Conservation (phyloP, 2,888 invertebrate genomes). For the Ditylenchus weischeri region DNA sequence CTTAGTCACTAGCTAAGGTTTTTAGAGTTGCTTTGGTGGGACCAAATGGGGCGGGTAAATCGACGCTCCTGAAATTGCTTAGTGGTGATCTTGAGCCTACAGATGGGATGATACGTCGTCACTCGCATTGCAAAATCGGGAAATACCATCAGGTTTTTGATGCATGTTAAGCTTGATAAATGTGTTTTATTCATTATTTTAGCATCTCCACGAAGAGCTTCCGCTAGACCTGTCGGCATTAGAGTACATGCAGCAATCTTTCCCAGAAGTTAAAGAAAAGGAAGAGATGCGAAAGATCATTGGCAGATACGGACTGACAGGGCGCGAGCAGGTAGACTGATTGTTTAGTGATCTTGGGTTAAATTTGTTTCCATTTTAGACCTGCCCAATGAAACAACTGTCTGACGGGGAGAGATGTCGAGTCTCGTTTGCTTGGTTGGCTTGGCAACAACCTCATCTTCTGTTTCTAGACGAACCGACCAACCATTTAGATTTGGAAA, state of each 20-base stretch:
- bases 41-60: conserved; percentile 95
- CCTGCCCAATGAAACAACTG: conserved; percentile 86
- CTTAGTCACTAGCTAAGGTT: too few relatives aligned
- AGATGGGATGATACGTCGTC: conserved; percentile 94
- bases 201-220: conserved; percentile 88
- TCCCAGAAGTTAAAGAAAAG: conserved; percentile 91
- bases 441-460: conserved; percentile 93
- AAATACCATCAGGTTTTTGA: conserved; percentile 91
- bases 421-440: conserved; percentile 96
- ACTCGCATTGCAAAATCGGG: conserved; percentile 93
- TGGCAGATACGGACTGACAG: conserved; percentile 93
- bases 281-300: conserved; percentile 99
- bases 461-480: conserved; percentile 78
- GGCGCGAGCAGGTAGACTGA: conserved; percentile 90
- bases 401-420: conserved; percentile 97
- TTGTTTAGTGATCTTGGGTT: too few relatives aligned
- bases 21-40: conserved; percentile 69
- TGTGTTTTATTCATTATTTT: conserved; percentile 28
- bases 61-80: conserved; percentile 88
- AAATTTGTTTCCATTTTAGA: conserved; percentile 62
- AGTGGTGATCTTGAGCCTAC: conserved; percentile 90
- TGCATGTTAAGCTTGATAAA: too few relatives aligned
- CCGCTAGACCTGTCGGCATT: conserved; percentile 90
- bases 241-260: conserved; percentile 95
- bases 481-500: conserved; percentile 87